Conservation (phyloP, 2,888 invertebrate species). For the Coelogynopora nodosa region DNA sequence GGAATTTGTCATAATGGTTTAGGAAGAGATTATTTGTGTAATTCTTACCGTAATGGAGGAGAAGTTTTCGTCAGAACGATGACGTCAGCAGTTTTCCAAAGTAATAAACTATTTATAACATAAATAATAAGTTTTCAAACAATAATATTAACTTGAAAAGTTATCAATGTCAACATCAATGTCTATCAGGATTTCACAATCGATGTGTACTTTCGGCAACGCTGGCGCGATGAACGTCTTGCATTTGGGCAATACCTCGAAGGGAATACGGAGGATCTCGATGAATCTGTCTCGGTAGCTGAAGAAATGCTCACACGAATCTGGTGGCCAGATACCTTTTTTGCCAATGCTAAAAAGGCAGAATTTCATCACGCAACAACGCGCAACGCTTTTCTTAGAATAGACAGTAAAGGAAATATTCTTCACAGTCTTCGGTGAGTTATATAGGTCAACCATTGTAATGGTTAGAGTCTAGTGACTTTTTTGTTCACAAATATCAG, state of each 20-base stretch:
- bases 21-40: no score
- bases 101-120: no score
- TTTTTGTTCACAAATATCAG: no score
- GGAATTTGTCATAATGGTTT: background rate
- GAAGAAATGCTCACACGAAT: slow-evolving; percentile 51
- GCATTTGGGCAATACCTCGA: slow-evolving; percentile 45
- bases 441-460: no score
- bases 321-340: slow-evolving; percentile 53
- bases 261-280: slow-evolving; percentile 45
- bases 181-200: slow-evolving; percentile 50
- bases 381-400: slow-evolving; percentile 52
- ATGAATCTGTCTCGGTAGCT: slow-evolving; percentile 50
- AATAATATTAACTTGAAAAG: no score
- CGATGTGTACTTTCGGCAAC: slow-evolving; percentile 52
- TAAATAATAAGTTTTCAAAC: no score
- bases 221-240: slow-evolving; percentile 50
- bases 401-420: slow-evolving; percentile 50
- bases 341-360: slow-evolving; percentile 51
- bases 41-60: no score
- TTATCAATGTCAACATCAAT: no score
- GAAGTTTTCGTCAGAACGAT: no score
- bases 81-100: no score
- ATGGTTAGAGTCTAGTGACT: no score
- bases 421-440: slow-evolving; percentile 50
- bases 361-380: slow-evolving; percentile 52